phyloP scores from a whole-genome alignment of 2,888 invertebrate genomes.

The Luffia ferchaultella region DNA sequence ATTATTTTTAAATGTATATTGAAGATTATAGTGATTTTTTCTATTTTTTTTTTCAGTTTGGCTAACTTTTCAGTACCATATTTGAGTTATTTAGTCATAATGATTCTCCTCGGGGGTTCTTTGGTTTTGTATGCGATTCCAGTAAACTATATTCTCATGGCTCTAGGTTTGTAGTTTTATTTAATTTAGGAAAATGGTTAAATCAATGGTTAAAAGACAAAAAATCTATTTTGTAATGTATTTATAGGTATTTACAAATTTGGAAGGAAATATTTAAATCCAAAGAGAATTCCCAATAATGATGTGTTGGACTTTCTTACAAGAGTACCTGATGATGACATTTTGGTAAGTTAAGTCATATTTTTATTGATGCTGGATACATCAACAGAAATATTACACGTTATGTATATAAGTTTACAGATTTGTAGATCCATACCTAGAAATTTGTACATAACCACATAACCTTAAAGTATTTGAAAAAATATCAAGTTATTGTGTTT shows the following conservation, averaged over 20 bases:
- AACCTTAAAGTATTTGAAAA: no score
- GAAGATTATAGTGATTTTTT: constrained; percentile 3
- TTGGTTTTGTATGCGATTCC: constrained; percentile 34
- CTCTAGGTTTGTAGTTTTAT: constrained; percentile 32
- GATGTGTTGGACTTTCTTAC: constrained; percentile 50
- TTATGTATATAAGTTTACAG: not conserved
- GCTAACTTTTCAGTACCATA: constrained; percentile 47
- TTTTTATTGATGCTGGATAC: not conserved
- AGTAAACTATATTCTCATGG: constrained; percentile 43
- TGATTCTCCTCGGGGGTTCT: constrained; percentile 28
- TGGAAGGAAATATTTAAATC: constrained; percentile 40
- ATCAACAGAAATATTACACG: no score
- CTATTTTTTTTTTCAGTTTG: constrained; percentile 34
- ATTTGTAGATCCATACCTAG: not conserved
- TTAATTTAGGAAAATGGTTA: not conserved
- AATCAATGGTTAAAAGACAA: not conserved
- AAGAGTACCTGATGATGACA: constrained; percentile 44
- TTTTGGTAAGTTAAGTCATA: constrained; percentile 32
- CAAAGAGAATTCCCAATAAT: constrained; percentile 40
- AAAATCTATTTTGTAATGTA: no score
- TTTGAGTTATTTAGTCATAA: constrained; percentile 38
- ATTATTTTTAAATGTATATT: not conserved
- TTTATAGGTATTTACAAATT: constrained; percentile 45
- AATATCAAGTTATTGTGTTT: no score
- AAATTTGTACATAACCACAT: constrained; percentile 3